phyloP scores from a whole-genome alignment of 2,888 invertebrate species.

The Coleophora deauratella region DNA sequence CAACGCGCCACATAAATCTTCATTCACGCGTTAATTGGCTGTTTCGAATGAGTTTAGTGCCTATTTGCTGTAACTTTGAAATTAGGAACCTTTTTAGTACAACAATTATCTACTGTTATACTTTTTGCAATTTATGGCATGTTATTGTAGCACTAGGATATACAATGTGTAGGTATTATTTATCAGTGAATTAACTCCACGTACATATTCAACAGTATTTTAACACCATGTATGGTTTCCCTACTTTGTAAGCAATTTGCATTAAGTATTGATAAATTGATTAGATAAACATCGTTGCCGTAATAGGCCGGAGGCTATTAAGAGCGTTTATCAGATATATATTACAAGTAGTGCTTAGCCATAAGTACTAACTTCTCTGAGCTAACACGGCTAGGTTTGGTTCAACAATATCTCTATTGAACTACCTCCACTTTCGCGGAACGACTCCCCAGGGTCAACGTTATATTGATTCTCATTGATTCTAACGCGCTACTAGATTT shows the following conservation, averaged over 20 bases:
- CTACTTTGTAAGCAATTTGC: slow-evolving; percentile 10
- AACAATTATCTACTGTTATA: no score
- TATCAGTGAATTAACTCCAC: no score
- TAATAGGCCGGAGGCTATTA: slow-evolving; percentile 2
- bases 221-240: background rate
- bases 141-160: no score
- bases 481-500: slow-evolving; percentile 62
- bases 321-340: background rate
- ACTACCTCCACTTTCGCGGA: slow-evolving; percentile 31
- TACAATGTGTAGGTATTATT: no score
- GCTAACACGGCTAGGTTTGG: no score
- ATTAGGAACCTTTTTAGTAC: no score
- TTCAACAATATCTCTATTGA: background rate
- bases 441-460: slow-evolving; percentile 48
- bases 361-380: background rate
- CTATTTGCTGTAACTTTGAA: slow-evolving; percentile 24
- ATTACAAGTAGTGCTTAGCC: background rate
- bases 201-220: no score
- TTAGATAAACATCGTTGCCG: slow-evolving; percentile 10
- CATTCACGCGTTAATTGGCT: slow-evolving; percentile 65
- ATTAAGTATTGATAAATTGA: slow-evolving; percentile 14
- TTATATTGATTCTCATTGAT: slow-evolving; percentile 66
- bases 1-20: slow-evolving; percentile 71
- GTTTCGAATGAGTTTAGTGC: slow-evolving; percentile 36
- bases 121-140: no score